phyloP scores from a whole-genome alignment of 2,888 invertebrate genomes.

The Agrochola litura region DNA sequence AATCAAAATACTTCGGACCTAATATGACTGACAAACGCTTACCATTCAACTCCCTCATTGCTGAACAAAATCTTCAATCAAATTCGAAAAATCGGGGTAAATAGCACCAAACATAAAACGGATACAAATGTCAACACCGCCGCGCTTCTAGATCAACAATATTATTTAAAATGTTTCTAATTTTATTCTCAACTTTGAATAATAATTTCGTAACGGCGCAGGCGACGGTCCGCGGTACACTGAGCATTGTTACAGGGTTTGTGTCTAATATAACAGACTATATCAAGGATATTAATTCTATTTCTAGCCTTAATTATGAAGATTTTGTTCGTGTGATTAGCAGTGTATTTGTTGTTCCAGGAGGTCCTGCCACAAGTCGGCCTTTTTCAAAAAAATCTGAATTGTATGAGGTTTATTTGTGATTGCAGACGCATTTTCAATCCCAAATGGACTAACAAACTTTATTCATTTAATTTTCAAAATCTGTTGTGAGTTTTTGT shows the following conservation, averaged over 20 bases:
- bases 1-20: neutral
- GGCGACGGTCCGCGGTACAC: slow-evolving; percentile 50
- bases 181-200: slow-evolving; percentile 41
- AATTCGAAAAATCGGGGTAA: neutral
- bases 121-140: neutral
- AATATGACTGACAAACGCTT: slow-evolving; percentile 18
- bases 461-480: neutral
- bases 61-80: slow-evolving; percentile 1
- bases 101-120: neutral
- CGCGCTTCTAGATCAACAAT: neutral
- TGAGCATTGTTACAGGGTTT: slow-evolving; percentile 54
- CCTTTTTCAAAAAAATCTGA: neutral
- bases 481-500: neutral
- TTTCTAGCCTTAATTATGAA: slow-evolving; percentile 34
- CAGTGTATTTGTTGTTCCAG: neutral
- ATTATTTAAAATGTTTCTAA: slow-evolving; percentile 51
- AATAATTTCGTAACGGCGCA: slow-evolving; percentile 46
- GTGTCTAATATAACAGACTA: slow-evolving; percentile 55
- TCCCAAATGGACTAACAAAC: neutral
- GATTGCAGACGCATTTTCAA: neutral
- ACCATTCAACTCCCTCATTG: slow-evolving; percentile 58
- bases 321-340: neutral
- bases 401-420: neutral
- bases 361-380: neutral
- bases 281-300: slow-evolving; percentile 54